Conservation (phyloP, 2,888 invertebrate species). For the Cyrtodaria siliqua region DNA sequence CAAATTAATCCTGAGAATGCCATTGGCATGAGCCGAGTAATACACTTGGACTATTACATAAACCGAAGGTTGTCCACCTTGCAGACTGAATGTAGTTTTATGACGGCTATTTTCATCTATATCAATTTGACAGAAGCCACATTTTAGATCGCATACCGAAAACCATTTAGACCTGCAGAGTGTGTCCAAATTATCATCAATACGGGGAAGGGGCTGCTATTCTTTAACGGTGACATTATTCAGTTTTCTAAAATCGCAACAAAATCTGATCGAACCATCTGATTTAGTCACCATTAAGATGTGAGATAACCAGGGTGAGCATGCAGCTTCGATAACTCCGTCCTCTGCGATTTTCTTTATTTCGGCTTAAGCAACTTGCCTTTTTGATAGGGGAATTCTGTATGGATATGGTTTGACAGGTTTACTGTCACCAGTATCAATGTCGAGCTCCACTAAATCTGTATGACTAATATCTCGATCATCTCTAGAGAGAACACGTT, state of each 20-base stretch:
- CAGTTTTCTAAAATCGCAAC: too few species aligned
- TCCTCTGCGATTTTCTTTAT: constrained; percentile 9
- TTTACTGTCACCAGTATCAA: neutral
- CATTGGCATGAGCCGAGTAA: neutral
- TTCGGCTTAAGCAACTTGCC: too few species aligned
- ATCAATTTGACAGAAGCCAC: constrained; percentile 1
- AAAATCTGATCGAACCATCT: neutral
- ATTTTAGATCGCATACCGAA: neutral
- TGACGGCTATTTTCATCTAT: neutral
- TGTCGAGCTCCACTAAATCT: neutral
- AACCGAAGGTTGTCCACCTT: neutral
- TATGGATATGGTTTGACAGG: too few species aligned
- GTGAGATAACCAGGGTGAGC: too few species aligned
- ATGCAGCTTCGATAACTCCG: too few species aligned
- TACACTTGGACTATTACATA: neutral
- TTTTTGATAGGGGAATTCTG: too few species aligned
- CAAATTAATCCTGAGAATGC: neutral
- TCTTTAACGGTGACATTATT: too few species aligned
- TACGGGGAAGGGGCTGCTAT: neutral
- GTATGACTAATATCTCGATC: too few species aligned
- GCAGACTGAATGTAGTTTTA: neutral
- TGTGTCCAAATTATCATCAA: neutral
- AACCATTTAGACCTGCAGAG: neutral
- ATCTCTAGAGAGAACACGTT: neutral
- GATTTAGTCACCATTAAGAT: too few species aligned